Evolutionary conservation across 2,888 invertebrate genomes (phyloP).

Genomic region (Drosophila quinaria): DNA sequence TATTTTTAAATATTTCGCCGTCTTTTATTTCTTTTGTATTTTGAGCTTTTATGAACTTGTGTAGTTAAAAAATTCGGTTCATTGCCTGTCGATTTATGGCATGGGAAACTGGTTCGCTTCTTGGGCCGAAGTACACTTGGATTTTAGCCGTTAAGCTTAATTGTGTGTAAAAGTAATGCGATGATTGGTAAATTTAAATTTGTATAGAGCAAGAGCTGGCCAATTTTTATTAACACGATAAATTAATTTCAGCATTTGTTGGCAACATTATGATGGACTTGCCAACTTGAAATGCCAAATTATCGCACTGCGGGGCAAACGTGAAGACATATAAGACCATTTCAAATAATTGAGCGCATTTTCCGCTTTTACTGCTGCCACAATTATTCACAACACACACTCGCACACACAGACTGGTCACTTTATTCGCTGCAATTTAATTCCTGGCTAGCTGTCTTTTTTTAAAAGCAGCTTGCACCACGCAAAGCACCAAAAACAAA

Average conservation of each 20-base stretch:
- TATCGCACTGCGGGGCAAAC: slow-evolving; percentile 48
- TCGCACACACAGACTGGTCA: slow-evolving; percentile 31
- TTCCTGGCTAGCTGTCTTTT: slow-evolving; percentile 65
- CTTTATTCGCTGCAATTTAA: slow-evolving; percentile 49
- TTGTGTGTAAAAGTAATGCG: slow-evolving; percentile 30
- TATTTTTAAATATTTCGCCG: slow-evolving; percentile 18
- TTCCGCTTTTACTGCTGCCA: slow-evolving; percentile 52
- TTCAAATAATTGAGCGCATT: slow-evolving; percentile 74
- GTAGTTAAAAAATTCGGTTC: slow-evolving; percentile 33
- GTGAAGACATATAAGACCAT: slow-evolving; percentile 54
- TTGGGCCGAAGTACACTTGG: slow-evolving; percentile 25
- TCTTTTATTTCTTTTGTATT: slow-evolving; percentile 16
- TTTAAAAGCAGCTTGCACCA: slow-evolving; percentile 57
- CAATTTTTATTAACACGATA: slow-evolving; percentile 39
- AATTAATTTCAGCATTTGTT: slow-evolving; percentile 43
- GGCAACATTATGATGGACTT: slow-evolving; percentile 19
- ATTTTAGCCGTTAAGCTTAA: slow-evolving; percentile 29
- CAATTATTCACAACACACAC: slow-evolving; percentile 37
- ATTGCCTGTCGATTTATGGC: slow-evolving; percentile 24
- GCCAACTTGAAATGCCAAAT: slow-evolving; percentile 37
- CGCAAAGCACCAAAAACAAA: slow-evolving; percentile 38
- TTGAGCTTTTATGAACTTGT: slow-evolving; percentile 21
- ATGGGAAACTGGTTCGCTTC: slow-evolving; percentile 48
- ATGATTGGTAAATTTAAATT: slow-evolving; percentile 25
- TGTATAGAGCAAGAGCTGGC: slow-evolving; percentile 5